A percentile compares a stretch with the other conserved stretches of the same genome.
Conservation (phyloP, 1,140 invertebrate genomes). For the Dendroctonus valens region DNA sequence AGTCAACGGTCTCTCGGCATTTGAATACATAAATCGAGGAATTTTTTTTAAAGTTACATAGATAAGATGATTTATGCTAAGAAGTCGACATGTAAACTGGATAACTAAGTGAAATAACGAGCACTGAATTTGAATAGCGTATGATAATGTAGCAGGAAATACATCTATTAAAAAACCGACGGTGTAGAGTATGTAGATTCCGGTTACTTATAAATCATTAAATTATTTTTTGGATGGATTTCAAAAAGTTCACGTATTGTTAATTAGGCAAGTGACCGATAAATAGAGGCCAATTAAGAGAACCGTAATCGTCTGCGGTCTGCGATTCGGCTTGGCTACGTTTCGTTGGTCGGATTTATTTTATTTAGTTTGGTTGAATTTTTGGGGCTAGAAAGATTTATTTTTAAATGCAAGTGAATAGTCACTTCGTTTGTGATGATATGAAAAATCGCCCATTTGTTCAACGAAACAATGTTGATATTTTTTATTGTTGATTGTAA, state of each 20-base stretch:
- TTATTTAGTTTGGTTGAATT: no score
- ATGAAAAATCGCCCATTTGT: no score
- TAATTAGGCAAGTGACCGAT: conserved; percentile 19
- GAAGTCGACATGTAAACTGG: conserved; percentile 13
- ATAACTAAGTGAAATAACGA: conserved; percentile 27
- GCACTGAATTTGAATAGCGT: conserved; percentile 21
- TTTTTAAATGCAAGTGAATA: no score
- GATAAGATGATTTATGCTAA: conserved; percentile 26
- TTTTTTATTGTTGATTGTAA: no score
- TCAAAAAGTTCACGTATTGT: conserved; percentile 22
- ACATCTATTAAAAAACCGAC: conserved; percentile 20
- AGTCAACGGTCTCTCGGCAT: conserved; percentile 7
- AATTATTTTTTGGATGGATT: conserved; percentile 22
- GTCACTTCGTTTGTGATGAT: no score
- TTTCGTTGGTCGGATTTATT: no score
- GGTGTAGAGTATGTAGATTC: conserved; percentile 16
- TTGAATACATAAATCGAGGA: conserved; percentile 15
- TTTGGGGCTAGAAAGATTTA: no score
- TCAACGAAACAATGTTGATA: no score
- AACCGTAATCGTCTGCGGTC: not conserved
- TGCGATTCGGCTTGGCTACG: not conserved
- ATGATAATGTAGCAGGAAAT: conserved; percentile 20
- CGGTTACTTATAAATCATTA: conserved; percentile 19
- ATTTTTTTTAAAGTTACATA: conserved; percentile 5
- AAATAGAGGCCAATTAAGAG: conserved; percentile 18